These are phyloP conservation scores for Cephus runcator DNA, from an alignment of 2,888 invertebrate species.

Conservation along the genomic window DNA sequence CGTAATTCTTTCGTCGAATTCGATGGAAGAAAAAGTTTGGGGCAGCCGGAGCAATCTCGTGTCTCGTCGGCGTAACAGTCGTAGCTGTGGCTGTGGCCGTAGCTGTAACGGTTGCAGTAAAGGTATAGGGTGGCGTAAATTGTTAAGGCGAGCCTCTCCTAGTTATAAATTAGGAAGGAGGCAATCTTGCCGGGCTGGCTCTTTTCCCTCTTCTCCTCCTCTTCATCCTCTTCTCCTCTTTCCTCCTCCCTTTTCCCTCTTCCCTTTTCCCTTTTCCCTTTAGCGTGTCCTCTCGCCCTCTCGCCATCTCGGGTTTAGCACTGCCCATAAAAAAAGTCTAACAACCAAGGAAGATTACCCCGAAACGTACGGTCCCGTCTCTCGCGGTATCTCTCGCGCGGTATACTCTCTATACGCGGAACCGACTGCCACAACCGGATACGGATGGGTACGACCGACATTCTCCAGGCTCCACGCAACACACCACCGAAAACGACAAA, in stretches of 20 bases:
- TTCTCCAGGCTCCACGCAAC: no score
- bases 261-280: not conserved
- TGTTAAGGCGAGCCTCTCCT: conserved; percentile 61
- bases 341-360: conserved; percentile 42
- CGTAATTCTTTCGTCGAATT: conserved; percentile 25
- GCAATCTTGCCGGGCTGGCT: conserved; percentile 52
- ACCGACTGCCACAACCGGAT: not conserved
- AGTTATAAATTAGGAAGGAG: conserved; percentile 64
- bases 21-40: conserved; percentile 26
- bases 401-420: not conserved
- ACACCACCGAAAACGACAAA: no score
- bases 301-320: conserved; percentile 33
- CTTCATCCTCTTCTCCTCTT: conserved; percentile 6
- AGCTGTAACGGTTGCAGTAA: conserved; percentile 39
- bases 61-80: conserved; percentile 49
- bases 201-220: conserved; percentile 22
- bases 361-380: conserved; percentile 34
- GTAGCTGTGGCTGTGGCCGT: conserved; percentile 38
- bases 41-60: conserved; percentile 39
- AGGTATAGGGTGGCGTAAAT: conserved; percentile 57
- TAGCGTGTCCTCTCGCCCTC: not conserved
- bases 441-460: conserved; percentile 7
- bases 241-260: no score
- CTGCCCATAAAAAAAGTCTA: conserved; percentile 41
- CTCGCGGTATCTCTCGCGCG: conserved; percentile 7